Evolutionary conservation across 2,797 vertebrate genomes (phyloP).

Genomic region (Orestias chungarensis): DNA sequence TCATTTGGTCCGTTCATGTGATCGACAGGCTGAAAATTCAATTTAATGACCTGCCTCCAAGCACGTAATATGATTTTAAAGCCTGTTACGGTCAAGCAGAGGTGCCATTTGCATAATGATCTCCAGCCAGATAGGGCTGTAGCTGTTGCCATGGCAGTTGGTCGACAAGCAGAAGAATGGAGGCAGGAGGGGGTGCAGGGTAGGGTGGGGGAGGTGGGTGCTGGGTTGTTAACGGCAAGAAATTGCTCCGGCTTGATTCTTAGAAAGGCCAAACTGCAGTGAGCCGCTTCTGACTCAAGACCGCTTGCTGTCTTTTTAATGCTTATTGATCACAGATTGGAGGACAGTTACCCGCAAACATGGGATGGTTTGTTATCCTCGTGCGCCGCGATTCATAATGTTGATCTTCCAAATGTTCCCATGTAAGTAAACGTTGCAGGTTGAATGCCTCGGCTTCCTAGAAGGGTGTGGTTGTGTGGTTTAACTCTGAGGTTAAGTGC

Average conservation of each 20-base stretch:
- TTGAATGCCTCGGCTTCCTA: constrained; percentile 45
- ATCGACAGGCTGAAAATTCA: constrained; percentile 85
- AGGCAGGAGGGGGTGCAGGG: constrained; percentile 62
- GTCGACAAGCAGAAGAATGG: constrained; percentile 76
- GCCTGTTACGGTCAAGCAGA: constrained; percentile 84
- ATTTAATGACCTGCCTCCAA: constrained; percentile 87
- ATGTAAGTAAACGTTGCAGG: constrained; percentile 65
- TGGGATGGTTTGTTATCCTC: constrained; percentile 58
- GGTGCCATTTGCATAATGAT: constrained; percentile 89
- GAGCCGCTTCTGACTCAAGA: constrained; percentile 18
- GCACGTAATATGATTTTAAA: constrained; percentile 89
- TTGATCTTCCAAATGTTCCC: constrained; percentile 44
- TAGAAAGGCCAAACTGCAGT: constrained; percentile 31
- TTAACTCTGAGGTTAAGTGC: constrained; percentile 74
- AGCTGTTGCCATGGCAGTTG: constrained; percentile 86
- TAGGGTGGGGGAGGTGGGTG: constrained; percentile 62
- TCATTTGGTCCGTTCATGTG: constrained; percentile 80
- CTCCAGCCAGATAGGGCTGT: constrained; percentile 82
- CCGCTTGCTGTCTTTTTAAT: constrained; percentile 38
- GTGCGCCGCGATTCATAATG: constrained; percentile 43
- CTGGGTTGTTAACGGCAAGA: constrained; percentile 58
- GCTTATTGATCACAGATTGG: constrained; percentile 61
- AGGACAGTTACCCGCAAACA: constrained; percentile 50
- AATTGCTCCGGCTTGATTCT: constrained; percentile 41
- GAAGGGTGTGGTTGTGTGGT: constrained; percentile 69